Percentiles rank a stretch among this genome's conserved stretches.
phyloP scores from a whole-genome alignment of 2,113 vertebrate species.

The Sebastes schlegelii region DNA sequence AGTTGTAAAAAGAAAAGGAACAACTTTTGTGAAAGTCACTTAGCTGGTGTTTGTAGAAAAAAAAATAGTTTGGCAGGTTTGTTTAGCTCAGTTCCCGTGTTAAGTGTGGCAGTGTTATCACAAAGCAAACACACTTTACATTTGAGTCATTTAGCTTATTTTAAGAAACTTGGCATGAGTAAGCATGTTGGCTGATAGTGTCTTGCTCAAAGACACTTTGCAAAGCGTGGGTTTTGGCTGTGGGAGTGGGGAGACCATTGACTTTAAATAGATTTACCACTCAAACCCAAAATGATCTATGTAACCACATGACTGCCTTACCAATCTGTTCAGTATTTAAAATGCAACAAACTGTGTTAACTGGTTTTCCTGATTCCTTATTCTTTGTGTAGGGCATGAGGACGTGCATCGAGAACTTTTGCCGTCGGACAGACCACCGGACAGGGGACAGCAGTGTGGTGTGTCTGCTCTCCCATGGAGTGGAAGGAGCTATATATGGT shows the following conservation, averaged over 20 bases:
- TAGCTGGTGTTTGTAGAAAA: not conserved
- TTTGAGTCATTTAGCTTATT: not conserved
- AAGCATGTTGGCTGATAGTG: too few species aligned
- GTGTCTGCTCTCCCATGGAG: slow-evolving; percentile 94
- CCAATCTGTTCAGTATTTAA: not conserved
- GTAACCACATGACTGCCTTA: not conserved
- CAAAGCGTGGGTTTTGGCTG: too few species aligned
- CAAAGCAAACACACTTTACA: slow-evolving; percentile 19
- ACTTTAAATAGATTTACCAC: not conserved
- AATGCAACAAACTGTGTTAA: not conserved
- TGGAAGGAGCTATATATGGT: slow-evolving; percentile 94
- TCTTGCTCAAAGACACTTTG: too few species aligned
- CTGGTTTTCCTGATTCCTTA: not conserved
- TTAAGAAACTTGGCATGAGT: too few species aligned
- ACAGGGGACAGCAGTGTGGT: slow-evolving; percentile 89
- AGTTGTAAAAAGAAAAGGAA: not conserved
- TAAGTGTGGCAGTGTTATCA: not conserved
- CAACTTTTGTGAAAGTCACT: not conserved
- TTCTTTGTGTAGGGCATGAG: slow-evolving; percentile 87
- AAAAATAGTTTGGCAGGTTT: not conserved
- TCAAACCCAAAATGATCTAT: not conserved
- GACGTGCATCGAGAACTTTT: slow-evolving; percentile 87
- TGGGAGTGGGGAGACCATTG: too few species aligned
- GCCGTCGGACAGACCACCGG: slow-evolving; percentile 82
- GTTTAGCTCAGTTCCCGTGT: not conserved